Percentiles rank a stretch among this genome's conserved stretches.
phyloP scores from a whole-genome alignment of 1,140 invertebrate species.

The Drosophila sulfurigaster region DNA sequence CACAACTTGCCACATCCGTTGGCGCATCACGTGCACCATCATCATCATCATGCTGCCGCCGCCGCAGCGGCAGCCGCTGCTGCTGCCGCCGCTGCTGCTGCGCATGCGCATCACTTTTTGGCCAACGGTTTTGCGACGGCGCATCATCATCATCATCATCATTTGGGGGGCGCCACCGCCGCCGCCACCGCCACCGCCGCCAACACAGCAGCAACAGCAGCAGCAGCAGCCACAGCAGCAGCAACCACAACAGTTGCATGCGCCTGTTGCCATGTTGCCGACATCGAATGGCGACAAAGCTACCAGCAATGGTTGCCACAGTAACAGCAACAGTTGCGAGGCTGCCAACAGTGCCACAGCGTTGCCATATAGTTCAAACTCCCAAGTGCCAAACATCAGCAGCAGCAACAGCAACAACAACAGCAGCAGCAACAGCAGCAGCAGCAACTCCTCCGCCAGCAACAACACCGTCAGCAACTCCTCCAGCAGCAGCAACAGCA shows the following conservation, averaged over 20 bases:
- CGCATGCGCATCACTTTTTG: conserved; percentile 67
- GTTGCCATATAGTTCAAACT: conserved; percentile 45
- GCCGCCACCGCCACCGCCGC: conserved; percentile 56
- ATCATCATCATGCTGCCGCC: conserved; percentile 60
- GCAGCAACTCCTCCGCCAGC: background rate
- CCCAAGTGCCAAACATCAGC: conserved; percentile 37
- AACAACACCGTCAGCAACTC: conserved; percentile 7
- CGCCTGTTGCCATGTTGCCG: conserved; percentile 16
- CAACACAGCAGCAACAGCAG: conserved; percentile 32
- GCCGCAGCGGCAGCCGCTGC: conserved; percentile 50
- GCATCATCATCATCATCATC: conserved; percentile 47
- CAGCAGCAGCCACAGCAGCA: conserved; percentile 27
- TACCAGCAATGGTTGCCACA: conserved; percentile 44
- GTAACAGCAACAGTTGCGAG: conserved; percentile 27
- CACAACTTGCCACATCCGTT: conserved; percentile 61
- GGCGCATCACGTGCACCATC: conserved; percentile 63
- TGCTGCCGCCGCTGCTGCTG: conserved; percentile 58
- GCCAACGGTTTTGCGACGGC: conserved; percentile 57
- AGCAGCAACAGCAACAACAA: conserved; percentile 16
- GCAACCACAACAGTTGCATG: conserved; percentile 22
- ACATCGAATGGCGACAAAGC: conserved; percentile 23
- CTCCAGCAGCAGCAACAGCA: conserved; percentile 8
- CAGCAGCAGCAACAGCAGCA: conserved; percentile 40
- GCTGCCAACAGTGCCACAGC: conserved; percentile 60
- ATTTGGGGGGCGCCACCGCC: conserved; percentile 15